phyloP scores from a whole-genome alignment of 1,140 invertebrate genomes.

The Leptinotarsa lineolata region DNA sequence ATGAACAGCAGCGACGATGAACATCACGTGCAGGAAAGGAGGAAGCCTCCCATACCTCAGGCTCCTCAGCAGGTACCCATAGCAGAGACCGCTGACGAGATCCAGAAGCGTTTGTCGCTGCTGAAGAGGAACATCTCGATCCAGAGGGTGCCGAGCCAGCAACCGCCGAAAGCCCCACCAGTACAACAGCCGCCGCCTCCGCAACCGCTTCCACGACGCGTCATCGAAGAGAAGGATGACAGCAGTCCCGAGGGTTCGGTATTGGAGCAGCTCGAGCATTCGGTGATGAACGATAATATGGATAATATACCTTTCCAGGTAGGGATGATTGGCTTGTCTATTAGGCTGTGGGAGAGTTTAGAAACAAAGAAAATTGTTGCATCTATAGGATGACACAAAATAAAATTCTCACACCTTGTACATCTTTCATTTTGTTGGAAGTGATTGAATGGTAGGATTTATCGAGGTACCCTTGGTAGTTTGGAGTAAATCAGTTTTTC shows the following conservation, averaged over 20 bases:
- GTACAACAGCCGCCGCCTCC: constrained; percentile 17
- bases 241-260: constrained; percentile 36
- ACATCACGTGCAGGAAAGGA: constrained; percentile 11
- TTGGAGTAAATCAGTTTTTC: too few relatives aligned
- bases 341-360: too few relatives aligned
- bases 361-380: too few relatives aligned
- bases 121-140: constrained; percentile 48
- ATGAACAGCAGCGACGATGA: constrained; percentile 40
- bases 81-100: constrained; percentile 33
- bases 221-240: constrained; percentile 24
- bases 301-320: constrained; percentile 52
- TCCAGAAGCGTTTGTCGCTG: constrained; percentile 42
- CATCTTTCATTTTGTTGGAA: too few relatives aligned
- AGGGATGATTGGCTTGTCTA: neutral
- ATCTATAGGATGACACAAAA: too few relatives aligned
- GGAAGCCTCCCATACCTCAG: neutral
- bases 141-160: constrained; percentile 28
- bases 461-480: too few relatives aligned
- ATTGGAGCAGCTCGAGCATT: constrained; percentile 48
- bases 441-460: too few relatives aligned
- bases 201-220: constrained; percentile 1
- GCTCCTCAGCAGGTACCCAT: constrained; percentile 4
- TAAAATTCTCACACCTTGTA: too few relatives aligned
- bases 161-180: neutral
- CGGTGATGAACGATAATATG: constrained; percentile 44